phyloP scores from a whole-genome alignment of 2,113 vertebrate species.

The Brachionichthys hirsutus region DNA sequence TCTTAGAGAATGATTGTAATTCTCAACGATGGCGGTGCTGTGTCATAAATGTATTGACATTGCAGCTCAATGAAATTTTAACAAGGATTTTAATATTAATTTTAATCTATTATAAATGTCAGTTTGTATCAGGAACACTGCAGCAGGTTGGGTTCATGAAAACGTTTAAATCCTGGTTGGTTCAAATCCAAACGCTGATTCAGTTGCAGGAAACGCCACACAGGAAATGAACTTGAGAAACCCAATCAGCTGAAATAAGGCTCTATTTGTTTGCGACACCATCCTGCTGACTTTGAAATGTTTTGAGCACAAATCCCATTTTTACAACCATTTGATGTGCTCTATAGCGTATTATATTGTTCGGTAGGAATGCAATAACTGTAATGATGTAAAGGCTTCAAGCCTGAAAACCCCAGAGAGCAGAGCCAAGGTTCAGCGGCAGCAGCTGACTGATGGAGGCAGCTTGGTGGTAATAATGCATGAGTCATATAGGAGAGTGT shows the following conservation, averaged over 20 bases:
- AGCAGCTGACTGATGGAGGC: slow-evolving; percentile 37
- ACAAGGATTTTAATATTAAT: not conserved
- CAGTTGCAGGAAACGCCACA: not conserved
- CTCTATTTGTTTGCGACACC: slow-evolving; percentile 2
- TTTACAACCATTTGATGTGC: slow-evolving; percentile 17
- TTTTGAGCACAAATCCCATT: slow-evolving; percentile 6
- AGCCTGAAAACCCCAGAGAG: slow-evolving; percentile 35
- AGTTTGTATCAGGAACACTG: not conserved
- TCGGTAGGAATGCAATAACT: slow-evolving; percentile 30
- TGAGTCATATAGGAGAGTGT: slow-evolving; percentile 42
- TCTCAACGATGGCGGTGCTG: not conserved
- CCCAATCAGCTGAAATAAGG: slow-evolving; percentile 7
- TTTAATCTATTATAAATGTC: no score
- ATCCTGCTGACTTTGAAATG: slow-evolving; percentile 22
- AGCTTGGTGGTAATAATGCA: slow-evolving; percentile 43
- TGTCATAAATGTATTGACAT: not conserved
- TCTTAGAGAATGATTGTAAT: not conserved
- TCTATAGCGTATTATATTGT: slow-evolving; percentile 8
- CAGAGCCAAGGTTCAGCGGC: slow-evolving; percentile 25
- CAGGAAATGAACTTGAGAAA: slow-evolving; percentile 2
- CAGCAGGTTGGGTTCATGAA: no score
- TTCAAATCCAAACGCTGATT: slow-evolving; percentile 5
- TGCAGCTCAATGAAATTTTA: not conserved
- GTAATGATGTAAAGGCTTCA: slow-evolving; percentile 36
- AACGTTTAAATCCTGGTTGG: not conserved